Evolutionary conservation across 2,888 invertebrate species (phyloP), one percentile per base, ranked within the genome.

Genomic region (Lycophotia porphyrea): DNA sequence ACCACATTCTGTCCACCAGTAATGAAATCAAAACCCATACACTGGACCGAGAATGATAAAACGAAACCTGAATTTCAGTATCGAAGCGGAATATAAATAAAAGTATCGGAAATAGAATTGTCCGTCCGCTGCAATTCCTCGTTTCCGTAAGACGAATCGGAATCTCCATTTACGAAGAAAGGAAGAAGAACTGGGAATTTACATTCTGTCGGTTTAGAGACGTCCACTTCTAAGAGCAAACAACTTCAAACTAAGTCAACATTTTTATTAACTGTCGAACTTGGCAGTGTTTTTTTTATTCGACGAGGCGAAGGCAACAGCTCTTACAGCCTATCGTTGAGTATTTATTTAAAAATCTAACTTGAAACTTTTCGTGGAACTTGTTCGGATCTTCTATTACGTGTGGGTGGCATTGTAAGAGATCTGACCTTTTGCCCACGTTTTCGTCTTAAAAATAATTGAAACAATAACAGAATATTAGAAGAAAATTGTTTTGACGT

Each of bases 161-260:
- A 89, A 89, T 91, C 89, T 91, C 88, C 85, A 89, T 90, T 88
- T 89, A 71, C 82, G 84, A 78, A 82, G 78, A 85, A 84, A 82
- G 80, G 79, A 88, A 88, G 85, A 58, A 8, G 65, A 66, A 13
- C 36, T 39, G 86, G 71, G 80, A 93, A 94, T 95, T 95, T 94
- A 93, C 93, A 94, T 95, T 93, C 91, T 81, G 90, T 92, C 90
- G 92, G 92, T 92, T 93, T 91, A 89, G 87, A 82, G 76, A 81
- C 85, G 88, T 88, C 90, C 88, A 87, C 88, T 91, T 77, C 82
- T 88, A 82, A 74, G 81, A 88, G 87, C 88, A 89, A 92, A 91
- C 91, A 91, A 87, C 89, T 92, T 84, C 84, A 84, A 88, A 87
- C 88, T 84, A 88, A 91, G 87, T 91, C 90, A 90, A 92, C 89